These are phyloP conservation scores for Phalacrocorax aristotelis DNA, from an alignment of 2,113 vertebrate genomes.

Conservation along the genomic window DNA sequence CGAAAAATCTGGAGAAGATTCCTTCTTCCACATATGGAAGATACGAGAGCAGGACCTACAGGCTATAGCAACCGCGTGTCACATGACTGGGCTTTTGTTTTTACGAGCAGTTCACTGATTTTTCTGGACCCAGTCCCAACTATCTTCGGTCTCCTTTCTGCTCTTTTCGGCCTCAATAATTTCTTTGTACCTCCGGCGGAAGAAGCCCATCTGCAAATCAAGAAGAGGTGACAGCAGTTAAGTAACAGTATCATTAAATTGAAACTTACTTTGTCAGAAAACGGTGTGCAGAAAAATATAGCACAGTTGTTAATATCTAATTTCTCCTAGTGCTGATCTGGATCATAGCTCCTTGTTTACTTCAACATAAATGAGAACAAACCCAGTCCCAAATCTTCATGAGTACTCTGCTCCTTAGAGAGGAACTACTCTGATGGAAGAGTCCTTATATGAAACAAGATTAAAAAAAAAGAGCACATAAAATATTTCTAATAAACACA, in stretches of 20 bases:
- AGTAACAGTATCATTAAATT: neutral
- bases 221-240: neutral
- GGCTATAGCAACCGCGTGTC: slow-evolving; percentile 60
- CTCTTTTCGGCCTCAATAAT: slow-evolving; percentile 97
- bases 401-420: neutral
- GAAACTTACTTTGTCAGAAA: neutral
- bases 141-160: slow-evolving; percentile 94
- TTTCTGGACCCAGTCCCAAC: slow-evolving; percentile 98
- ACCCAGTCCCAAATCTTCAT: neutral
- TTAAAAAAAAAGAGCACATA: neutral
- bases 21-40: slow-evolving; percentile 99
- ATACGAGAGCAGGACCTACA: slow-evolving; percentile 82
- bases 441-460: neutral
- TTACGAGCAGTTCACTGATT: slow-evolving; percentile 82
- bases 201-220: slow-evolving; percentile 93
- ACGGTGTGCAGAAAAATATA: neutral
- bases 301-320: neutral
- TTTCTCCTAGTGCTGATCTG: neutral
- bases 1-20: slow-evolving; percentile 99
- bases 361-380: neutral
- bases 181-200: slow-evolving; percentile 95
- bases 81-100: slow-evolving; percentile 60
- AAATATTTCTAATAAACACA: neutral
- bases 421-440: neutral
- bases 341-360: neutral